Conservation (phyloP, 1,140 invertebrate species). For the Chionoecetes opilio region DNA sequence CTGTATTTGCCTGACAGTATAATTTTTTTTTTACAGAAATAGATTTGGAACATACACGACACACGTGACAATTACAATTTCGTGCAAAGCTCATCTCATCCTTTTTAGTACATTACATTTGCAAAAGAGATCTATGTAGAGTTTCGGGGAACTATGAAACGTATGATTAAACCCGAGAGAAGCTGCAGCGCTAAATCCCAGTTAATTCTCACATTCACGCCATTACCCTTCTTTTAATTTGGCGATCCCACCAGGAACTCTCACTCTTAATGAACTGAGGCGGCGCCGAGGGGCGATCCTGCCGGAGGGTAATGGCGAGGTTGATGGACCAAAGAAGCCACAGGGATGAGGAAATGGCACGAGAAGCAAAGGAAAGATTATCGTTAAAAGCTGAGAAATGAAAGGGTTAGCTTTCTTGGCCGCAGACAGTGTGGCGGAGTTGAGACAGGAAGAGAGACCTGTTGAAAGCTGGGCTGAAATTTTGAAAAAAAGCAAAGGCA, state of each 20-base stretch:
- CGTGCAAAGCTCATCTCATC: not conserved
- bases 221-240: conserved; percentile 31
- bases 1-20: no score
- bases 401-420: not conserved
- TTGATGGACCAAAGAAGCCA: not conserved
- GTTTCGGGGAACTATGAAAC: not conserved
- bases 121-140: no score
- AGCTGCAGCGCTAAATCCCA: not conserved
- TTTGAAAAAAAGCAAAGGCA: not conserved
- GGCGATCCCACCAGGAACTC: not conserved
- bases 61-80: no score
- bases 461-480: not conserved
- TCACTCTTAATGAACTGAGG: not conserved
- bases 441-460: not conserved
- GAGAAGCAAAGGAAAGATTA: not conserved
- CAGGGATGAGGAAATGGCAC: not conserved
- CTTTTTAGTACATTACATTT: not conserved
- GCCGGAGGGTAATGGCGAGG: not conserved
- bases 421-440: not conserved
- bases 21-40: no score
- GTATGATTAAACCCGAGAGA: not conserved
- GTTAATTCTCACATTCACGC: conserved; percentile 19
- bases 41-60: no score
- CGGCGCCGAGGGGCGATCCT: conserved; percentile 11
- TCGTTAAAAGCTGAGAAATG: conserved; percentile 9